Evolutionary conservation across 2,113 vertebrate species (phyloP), one percentile per base, ranked within the genome.

Genomic region (Misgurnus anguillicaudatus): DNA sequence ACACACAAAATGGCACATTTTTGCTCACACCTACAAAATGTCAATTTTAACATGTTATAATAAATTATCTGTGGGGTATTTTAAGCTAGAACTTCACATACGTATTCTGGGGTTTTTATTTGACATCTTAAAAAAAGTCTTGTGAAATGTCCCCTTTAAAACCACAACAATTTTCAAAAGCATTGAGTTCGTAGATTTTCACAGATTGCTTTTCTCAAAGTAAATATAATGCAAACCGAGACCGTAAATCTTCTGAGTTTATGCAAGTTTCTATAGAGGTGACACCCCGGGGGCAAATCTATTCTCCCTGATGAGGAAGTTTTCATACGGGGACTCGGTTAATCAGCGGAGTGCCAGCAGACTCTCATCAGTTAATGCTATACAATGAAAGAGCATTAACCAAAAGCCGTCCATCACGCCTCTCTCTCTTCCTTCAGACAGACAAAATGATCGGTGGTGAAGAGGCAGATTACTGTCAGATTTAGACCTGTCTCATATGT

Each of bases 271-370:
- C 47, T 62, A 13, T 77, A 31, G 42, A 53, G 77, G 60, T 85
- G 89, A 89, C 87, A 85, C 80, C 53, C 0, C 60, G 1, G 58
- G 47, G 48, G 70, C 75, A 84, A 83, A 90, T 90, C 89, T 90
- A 89, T 82, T 87, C 84, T 82, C 84, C 67, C 75, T 51, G 38
- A 80, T 86, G 88, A 83, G 88, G 87, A 86, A 78, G 77, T 79
- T 83, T 90, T 80, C 48, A 90, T 85, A 83, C 84, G 87, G 80
- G 62, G 74, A 81, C 84, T 79, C 76, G 87, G 86, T 90, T 90
- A 87, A 91, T 92, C 89, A 91, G 85, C 81, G 85, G 83, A 87
- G 84, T 81, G 79, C 85, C 83, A 38, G 78, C 21, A 39, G 24
- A 45, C 67, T 67, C 47, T 61, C 48, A 69, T 84, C 69, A 61